These are phyloP conservation scores for Drosophila limbata DNA, from an alignment of 2,888 invertebrate species.

Conservation along the genomic window DNA sequence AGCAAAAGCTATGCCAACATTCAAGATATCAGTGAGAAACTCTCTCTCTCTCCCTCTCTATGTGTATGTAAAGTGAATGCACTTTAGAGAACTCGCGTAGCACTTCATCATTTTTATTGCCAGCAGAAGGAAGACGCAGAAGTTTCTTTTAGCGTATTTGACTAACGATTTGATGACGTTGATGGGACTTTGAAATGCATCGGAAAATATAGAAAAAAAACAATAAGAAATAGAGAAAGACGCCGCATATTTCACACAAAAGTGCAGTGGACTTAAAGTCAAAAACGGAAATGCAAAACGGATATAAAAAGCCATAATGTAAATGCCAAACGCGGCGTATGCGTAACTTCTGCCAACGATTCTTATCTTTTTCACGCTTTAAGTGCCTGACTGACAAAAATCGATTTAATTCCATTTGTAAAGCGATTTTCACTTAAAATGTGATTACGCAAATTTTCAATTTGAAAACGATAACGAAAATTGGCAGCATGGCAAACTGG, in stretches of 20 bases:
- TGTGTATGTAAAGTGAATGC: slow-evolving; percentile 37
- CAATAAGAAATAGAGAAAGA: slow-evolving; percentile 8
- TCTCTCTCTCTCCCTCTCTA: slow-evolving; percentile 11
- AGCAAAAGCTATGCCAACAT: slow-evolving; percentile 12
- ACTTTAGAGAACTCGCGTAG: slow-evolving; percentile 56
- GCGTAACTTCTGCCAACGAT: slow-evolving; percentile 53
- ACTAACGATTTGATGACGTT: slow-evolving; percentile 78
- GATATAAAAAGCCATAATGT: slow-evolving; percentile 72
- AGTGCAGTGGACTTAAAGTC: slow-evolving; percentile 61
- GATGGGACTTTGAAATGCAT: slow-evolving; percentile 70
- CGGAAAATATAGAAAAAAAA: neutral
- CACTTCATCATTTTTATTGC: slow-evolving; percentile 80
- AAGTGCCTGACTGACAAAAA: slow-evolving; percentile 57
- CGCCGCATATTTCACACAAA: slow-evolving; percentile 47
- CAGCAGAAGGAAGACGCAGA: slow-evolving; percentile 37
- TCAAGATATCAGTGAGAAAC: slow-evolving; percentile 9
- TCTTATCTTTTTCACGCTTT: slow-evolving; percentile 37
- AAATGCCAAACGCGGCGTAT: slow-evolving; percentile 45
- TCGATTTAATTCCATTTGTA: slow-evolving; percentile 77
- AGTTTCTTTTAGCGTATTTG: slow-evolving; percentile 58
- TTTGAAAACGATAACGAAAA: slow-evolving; percentile 79
- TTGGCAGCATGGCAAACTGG: slow-evolving; percentile 48
- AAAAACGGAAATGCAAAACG: slow-evolving; percentile 46
- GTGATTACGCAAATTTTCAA: slow-evolving; percentile 83
- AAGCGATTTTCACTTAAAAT: slow-evolving; percentile 83